phyloP scores from a whole-genome alignment of 1,140 invertebrate genomes.

The Palaemon carinicauda region DNA sequence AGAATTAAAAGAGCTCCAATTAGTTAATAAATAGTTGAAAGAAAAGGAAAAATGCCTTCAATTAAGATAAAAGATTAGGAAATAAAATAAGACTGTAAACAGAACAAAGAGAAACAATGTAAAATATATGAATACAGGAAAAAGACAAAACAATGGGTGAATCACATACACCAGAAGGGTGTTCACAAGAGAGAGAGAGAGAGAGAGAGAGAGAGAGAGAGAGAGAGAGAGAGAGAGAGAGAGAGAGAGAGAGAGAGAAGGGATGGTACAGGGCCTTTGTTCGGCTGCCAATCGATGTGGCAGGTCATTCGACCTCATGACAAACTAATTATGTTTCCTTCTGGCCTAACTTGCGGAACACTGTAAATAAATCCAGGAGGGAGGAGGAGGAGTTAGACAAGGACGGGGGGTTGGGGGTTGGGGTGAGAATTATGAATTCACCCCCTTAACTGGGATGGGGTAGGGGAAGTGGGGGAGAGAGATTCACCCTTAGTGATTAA shows the following conservation, averaged over 20 bases:
- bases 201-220: neutral
- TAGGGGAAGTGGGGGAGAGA: neutral
- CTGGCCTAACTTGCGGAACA: neutral
- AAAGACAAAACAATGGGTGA: no score
- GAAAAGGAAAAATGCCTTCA: no score
- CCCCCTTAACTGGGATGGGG: neutral
- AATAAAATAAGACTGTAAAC: no score
- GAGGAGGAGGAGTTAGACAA: neutral
- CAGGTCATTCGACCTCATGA: slow-evolving; percentile 11
- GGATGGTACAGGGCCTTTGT: neutral
- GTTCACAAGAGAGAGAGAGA: no score
- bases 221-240: neutral
- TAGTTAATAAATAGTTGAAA: no score
- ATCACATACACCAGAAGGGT: no score
- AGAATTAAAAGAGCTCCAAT: no score
- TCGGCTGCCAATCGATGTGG: neutral
- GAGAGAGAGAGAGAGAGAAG: neutral
- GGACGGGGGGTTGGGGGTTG: neutral
- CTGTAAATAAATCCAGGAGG: slow-evolving; percentile 7
- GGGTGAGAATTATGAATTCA: neutral
- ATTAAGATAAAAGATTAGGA: no score
- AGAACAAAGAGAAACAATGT: no score
- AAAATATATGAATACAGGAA: no score
- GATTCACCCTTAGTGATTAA: no score
- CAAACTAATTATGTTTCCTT: slow-evolving; percentile 26